Percentiles rank a stretch among this genome's conserved stretches.
These are phyloP conservation scores for Muscicapa adusta DNA, from an alignment of 2,113 vertebrate species.

Conservation along the genomic window DNA sequence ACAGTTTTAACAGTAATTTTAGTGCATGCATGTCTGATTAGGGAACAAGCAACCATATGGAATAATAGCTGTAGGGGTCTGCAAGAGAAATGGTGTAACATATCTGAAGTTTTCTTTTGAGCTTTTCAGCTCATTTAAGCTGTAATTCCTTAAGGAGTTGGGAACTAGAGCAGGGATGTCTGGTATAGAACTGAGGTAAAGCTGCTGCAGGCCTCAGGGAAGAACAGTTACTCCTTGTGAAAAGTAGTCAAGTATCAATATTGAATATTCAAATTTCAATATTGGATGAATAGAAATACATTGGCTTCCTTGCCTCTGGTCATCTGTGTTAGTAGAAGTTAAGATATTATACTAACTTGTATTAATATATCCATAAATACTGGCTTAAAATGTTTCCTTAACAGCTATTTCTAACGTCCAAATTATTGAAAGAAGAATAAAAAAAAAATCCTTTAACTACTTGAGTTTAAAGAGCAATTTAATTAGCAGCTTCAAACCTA, in stretches of 20 bases:
- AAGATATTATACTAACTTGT: background rate
- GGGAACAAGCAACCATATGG: background rate
- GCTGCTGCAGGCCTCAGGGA: background rate
- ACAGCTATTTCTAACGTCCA: background rate
- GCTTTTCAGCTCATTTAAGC: background rate
- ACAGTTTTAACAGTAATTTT: background rate
- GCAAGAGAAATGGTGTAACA: background rate
- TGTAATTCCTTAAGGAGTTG: background rate
- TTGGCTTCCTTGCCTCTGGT: background rate
- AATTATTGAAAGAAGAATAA: background rate
- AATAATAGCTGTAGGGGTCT: conserved; percentile 9
- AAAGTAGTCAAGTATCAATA: background rate
- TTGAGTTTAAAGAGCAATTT: background rate
- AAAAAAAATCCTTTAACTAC: background rate
- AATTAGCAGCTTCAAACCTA: background rate
- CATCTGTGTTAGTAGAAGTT: background rate
- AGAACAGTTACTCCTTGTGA: background rate
- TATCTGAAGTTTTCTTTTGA: background rate
- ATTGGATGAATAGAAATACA: background rate
- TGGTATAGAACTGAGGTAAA: background rate
- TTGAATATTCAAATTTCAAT: conserved; percentile 27
- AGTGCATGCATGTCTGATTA: background rate
- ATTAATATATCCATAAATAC: background rate
- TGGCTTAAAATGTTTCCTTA: background rate
- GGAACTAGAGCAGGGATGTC: background rate